Percentiles rank a stretch among this genome's conserved stretches.
phyloP scores from a whole-genome alignment of 2,888 invertebrate species.

The Crossocerus cetratus region DNA sequence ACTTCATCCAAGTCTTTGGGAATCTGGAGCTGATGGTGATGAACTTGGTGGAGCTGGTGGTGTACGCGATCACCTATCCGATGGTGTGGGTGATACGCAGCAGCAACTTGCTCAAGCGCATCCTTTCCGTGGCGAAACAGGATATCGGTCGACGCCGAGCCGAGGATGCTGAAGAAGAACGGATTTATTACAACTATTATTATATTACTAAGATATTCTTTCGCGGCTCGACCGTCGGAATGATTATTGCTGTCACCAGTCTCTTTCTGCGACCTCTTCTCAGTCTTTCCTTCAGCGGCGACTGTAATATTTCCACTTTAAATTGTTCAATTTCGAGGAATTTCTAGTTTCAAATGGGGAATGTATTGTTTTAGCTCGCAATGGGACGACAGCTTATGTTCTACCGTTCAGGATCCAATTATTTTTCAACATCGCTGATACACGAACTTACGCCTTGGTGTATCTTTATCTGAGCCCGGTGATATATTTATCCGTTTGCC shows the following conservation, averaged over 20 bases:
- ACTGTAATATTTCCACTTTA: not conserved
- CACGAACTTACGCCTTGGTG: conserved; percentile 25
- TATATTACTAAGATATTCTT: not conserved
- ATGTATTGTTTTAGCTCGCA: not conserved
- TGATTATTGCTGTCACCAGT: not conserved
- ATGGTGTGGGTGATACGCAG: conserved; percentile 43
- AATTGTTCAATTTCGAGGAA: not conserved
- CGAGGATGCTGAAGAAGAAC: conserved; percentile 10
- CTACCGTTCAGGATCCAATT: not conserved
- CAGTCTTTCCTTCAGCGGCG: not conserved
- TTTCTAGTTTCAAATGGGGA: not conserved
- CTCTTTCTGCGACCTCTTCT: not conserved
- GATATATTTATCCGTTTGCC: conserved; percentile 33
- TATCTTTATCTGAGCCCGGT: conserved; percentile 47
- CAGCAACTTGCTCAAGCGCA: conserved; percentile 24
- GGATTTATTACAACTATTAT: not conserved
- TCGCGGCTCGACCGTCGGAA: not conserved
- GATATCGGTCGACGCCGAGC: conserved; percentile 31
- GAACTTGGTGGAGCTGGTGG: conserved; percentile 46
- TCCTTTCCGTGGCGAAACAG: conserved; percentile 28
- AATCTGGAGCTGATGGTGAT: conserved; percentile 46
- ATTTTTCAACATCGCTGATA: not conserved
- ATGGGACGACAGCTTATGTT: not conserved
- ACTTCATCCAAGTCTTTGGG: conserved; percentile 42
- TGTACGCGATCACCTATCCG: conserved; percentile 38